phyloP scores from a whole-genome alignment of 2,888 invertebrate species.

The Drosophila diplacantha region DNA sequence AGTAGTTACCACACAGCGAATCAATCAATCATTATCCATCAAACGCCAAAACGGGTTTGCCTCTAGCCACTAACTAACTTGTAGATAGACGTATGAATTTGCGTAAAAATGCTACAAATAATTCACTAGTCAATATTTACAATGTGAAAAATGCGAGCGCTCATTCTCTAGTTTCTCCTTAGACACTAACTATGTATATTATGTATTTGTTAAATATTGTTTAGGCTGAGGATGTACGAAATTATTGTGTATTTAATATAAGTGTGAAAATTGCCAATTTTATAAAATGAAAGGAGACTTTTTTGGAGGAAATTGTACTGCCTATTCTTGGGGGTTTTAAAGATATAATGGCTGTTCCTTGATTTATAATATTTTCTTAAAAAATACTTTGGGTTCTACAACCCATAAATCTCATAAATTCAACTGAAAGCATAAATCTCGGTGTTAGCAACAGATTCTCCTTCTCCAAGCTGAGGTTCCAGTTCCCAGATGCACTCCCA shows the following conservation, averaged over 20 bases:
- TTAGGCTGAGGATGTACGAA: slow-evolving; percentile 53
- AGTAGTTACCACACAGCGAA: slow-evolving; percentile 23
- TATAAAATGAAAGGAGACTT: slow-evolving; percentile 1
- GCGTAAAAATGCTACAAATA: slow-evolving; percentile 53
- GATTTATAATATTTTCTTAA: background rate
- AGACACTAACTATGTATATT: slow-evolving; percentile 15
- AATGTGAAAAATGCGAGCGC: slow-evolving; percentile 74
- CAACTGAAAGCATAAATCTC: slow-evolving; percentile 27
- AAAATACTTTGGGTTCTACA: slow-evolving; percentile 4
- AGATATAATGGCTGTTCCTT: background rate
- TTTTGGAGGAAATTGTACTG: background rate
- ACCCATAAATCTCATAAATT: slow-evolving; percentile 37
- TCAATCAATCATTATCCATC: slow-evolving; percentile 38
- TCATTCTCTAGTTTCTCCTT: slow-evolving; percentile 52
- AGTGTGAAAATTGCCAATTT: slow-evolving; percentile 12
- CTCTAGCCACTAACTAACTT: slow-evolving; percentile 49
- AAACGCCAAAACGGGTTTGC: slow-evolving; percentile 67
- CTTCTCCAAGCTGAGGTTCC: slow-evolving; percentile 4
- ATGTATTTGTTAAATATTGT: slow-evolving; percentile 37
- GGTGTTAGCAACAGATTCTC: slow-evolving; percentile 30
- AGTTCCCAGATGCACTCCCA: slow-evolving; percentile 8
- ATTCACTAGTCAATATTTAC: slow-evolving; percentile 75
- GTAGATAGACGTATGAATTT: slow-evolving; percentile 47
- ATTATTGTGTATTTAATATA: slow-evolving; percentile 35
- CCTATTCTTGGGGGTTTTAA: background rate